Percentiles rank a stretch among this genome's conserved stretches.
Evolutionary conservation across 2,888 invertebrate genomes (phyloP).

Genomic region (Matsumyia berberina): DNA sequence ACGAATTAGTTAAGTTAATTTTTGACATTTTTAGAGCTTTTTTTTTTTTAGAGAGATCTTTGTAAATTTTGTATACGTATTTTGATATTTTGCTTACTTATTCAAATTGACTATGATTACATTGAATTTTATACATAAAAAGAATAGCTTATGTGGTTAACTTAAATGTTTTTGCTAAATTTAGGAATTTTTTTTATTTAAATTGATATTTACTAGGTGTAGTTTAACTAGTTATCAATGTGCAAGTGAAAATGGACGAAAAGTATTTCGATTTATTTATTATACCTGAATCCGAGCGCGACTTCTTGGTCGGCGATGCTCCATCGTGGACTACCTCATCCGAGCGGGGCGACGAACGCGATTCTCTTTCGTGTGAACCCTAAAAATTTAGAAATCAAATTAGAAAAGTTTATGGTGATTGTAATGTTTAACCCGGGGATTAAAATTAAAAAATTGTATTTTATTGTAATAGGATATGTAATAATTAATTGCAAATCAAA

Average conservation of each 20-base stretch:
- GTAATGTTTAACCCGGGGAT: no score
- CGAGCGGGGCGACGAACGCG: conserved; percentile 81
- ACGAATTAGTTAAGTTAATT: conserved; percentile 82
- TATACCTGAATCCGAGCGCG: conserved; percentile 81
- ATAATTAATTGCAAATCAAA: no score
- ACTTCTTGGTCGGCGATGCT: conserved; percentile 80
- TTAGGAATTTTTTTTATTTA: conserved; percentile 57
- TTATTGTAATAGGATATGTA: no score
- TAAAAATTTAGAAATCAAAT: conserved; percentile 63
- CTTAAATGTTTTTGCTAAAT: conserved; percentile 68
- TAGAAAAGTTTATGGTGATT: no score
- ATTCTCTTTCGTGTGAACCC: conserved; percentile 83
- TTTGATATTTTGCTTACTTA: conserved; percentile 63
- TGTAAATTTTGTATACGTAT: conserved; percentile 72
- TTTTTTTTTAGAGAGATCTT: conserved; percentile 54
- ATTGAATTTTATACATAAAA: conserved; percentile 60
- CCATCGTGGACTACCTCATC: conserved; percentile 80
- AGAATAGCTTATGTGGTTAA: conserved; percentile 64
- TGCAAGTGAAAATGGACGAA: conserved; percentile 49
- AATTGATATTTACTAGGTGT: conserved; percentile 69
- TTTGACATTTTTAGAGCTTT: conserved; percentile 69
- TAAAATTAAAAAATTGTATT: no score
- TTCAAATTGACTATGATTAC: conserved; percentile 71
- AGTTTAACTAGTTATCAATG: conserved; percentile 68
- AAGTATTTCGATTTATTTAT: background rate